Percentiles rank a stretch among this genome's conserved stretches.
phyloP scores from a whole-genome alignment of 2,888 invertebrate species.

The Drosophila diplacantha region DNA sequence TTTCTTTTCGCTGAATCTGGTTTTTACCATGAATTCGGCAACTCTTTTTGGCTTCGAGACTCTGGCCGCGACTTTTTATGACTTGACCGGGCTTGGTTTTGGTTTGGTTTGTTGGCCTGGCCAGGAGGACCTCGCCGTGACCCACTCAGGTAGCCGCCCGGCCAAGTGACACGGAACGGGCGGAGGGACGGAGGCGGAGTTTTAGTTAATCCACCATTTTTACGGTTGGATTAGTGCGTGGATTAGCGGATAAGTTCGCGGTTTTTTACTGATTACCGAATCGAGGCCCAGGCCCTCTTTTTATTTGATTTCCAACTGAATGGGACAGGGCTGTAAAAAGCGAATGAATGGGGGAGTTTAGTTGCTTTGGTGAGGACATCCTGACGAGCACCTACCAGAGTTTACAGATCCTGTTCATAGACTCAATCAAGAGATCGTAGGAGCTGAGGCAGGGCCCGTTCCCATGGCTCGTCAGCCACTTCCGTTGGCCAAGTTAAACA shows the following conservation, averaged over 20 bases:
- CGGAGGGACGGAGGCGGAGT: slow-evolving; percentile 11
- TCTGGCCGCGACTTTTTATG: slow-evolving; percentile 55
- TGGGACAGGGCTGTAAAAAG: slow-evolving; percentile 34
- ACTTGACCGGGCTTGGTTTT: not conserved
- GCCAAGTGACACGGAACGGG: slow-evolving; percentile 31
- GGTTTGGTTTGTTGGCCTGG: not conserved
- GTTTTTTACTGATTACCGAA: slow-evolving; percentile 50
- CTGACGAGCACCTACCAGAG: too few relatives aligned
- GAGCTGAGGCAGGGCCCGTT: not conserved
- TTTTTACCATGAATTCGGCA: slow-evolving; percentile 61
- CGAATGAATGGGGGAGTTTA: slow-evolving; percentile 44
- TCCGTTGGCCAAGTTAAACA: slow-evolving; percentile 28
- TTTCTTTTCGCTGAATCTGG: slow-evolving; percentile 60
- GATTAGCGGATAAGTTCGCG: slow-evolving; percentile 63
- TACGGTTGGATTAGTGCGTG: slow-evolving; percentile 66
- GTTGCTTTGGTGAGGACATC: too few relatives aligned
- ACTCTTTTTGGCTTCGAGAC: slow-evolving; percentile 61
- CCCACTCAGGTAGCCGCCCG: slow-evolving; percentile 47
- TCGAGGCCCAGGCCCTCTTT: slow-evolving; percentile 3
- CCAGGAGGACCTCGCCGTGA: slow-evolving; percentile 18
- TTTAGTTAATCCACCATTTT: slow-evolving; percentile 68
- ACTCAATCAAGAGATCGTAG: too few relatives aligned
- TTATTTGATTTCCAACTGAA: slow-evolving; percentile 36
- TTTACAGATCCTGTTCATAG: not conserved
- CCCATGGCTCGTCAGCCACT: slow-evolving; percentile 13